A percentile compares a stretch with the other conserved stretches of the same genome.
Conservation (phyloP, 2,888 invertebrate genomes). For the Glaucopsyche alexis region DNA sequence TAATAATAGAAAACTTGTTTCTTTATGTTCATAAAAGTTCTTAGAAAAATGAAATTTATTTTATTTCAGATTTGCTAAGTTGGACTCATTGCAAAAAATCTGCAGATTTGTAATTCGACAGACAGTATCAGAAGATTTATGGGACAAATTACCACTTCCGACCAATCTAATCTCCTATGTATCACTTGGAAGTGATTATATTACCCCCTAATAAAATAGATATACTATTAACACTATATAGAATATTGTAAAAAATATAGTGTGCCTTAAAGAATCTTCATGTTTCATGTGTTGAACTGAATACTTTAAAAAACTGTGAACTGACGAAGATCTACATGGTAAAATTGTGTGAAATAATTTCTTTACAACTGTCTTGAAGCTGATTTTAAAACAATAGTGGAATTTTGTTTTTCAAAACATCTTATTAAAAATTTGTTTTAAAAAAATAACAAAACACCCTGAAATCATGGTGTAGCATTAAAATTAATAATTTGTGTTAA, state of each 20-base stretch:
- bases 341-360: no score
- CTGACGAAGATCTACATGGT: no score
- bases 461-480: neutral
- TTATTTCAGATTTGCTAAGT: constrained; percentile 82
- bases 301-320: no score
- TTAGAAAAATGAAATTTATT: neutral
- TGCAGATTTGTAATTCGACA: constrained; percentile 88
- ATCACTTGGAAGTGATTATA: constrained; percentile 73
- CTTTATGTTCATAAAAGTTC: no score
- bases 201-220: constrained; percentile 59
- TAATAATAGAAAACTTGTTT: no score
- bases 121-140: constrained; percentile 83
- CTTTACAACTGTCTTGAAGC: no score
- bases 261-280: constrained; percentile 53
- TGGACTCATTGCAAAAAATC: constrained; percentile 84
- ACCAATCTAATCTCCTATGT: constrained; percentile 71
- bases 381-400: no score
- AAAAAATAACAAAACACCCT: neutral
- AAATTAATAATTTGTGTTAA: neutral
- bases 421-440: neutral
- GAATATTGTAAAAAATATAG: constrained; percentile 33
- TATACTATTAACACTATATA: constrained; percentile 24
- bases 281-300: neutral
- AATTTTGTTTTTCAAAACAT: neutral
- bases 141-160: constrained; percentile 84